Conservation (phyloP, 2,113 vertebrate genomes). For the Amazona guildingii region DNA sequence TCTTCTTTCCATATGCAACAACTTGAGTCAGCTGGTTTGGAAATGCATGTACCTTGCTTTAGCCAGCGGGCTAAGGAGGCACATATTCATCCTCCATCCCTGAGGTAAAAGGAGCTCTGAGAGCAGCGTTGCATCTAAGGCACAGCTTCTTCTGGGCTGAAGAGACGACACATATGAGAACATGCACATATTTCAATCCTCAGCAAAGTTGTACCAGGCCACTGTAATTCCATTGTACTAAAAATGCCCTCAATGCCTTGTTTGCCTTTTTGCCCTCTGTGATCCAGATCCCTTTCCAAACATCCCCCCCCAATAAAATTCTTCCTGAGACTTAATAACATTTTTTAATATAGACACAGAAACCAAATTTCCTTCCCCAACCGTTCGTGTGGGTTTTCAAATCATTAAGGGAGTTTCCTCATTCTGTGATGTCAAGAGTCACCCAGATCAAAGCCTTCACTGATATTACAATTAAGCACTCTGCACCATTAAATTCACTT, state of each 20-base stretch:
- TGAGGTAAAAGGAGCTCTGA: background rate
- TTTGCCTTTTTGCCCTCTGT: conserved; percentile 32
- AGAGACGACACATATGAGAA: background rate
- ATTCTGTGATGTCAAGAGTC: conserved; percentile 65
- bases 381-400: conserved; percentile 33
- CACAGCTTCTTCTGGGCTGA: background rate
- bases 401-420: conserved; percentile 66
- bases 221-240: background rate
- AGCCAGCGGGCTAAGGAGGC: background rate
- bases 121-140: background rate
- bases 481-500: conserved; percentile 79
- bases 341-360: conserved; percentile 44
- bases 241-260: background rate
- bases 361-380: conserved; percentile 58
- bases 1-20: background rate
- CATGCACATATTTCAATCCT: background rate
- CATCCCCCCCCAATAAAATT: conserved; percentile 5
- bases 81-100: background rate
- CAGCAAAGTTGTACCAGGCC: background rate
- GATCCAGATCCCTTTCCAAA: conserved; percentile 18
- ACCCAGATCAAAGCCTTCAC: conserved; percentile 75
- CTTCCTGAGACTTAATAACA: conserved; percentile 29
- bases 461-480: conserved; percentile 79
- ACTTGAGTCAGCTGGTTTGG: background rate
- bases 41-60: background rate